Evolutionary conservation across 2,113 vertebrate species (phyloP), one percentile per base, ranked within the genome.

Genomic region (Myxocyprinus asiaticus): DNA sequence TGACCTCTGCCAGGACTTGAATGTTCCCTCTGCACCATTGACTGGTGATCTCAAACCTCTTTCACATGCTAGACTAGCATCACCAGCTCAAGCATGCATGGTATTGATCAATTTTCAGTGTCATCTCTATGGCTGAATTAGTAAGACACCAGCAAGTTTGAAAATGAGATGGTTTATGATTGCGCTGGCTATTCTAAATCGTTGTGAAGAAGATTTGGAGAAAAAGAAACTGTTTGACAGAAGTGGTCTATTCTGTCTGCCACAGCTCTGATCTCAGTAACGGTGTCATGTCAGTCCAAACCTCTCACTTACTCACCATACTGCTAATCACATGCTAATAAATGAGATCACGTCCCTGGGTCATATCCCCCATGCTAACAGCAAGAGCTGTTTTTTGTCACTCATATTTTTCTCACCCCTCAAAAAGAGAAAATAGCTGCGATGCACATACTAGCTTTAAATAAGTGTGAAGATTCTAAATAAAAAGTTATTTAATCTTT

Each of bases 321-420:
- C 85, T 62, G 85, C 88, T 93, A 93, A 94, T 93, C 87, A 92
- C 90, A 93, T 93, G 90, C 90, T 91, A 90, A 92, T 93, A 88
- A 89, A 92, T 89, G 89, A 91, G 86, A 89, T 85, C 88, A 90
- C 90, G 88, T 91, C 89, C 88, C 86, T 86, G 69, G 90, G 90
- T 91, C 90, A 88, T 89, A 92, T 87, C 89, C 86, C 22, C 87
- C 88, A 87, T 44, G 56, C 83, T 88, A 88, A 88, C 89, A 87
- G 86, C 81, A 72, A 88, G 44, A 72, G 44, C 67, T 72, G 70
- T 72, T 56, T 79, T 15, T 68, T 80, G 70, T 84, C 78, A 78
- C 77, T 79, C 58, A 66, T 83, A 68, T 77, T 81, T 79, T 48
- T 84, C 83, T 77, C 65, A 79, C 81, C 84, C 79, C 79, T 78